Conservation (phyloP, 1,140 invertebrate species). For the Cardiocondyla obscurior region DNA sequence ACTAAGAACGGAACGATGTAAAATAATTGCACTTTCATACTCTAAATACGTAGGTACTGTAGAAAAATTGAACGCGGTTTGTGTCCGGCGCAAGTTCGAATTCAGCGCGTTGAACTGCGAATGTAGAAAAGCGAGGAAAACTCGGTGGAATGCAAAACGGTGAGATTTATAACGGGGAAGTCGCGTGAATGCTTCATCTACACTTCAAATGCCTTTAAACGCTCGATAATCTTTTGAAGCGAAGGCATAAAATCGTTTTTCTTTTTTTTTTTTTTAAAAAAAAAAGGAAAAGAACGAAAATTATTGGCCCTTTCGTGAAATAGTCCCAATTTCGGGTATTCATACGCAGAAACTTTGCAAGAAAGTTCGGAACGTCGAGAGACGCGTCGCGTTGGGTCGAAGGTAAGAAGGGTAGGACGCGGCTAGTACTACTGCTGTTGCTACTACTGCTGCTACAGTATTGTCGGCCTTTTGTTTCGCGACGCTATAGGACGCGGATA, state of each 20-base stretch:
- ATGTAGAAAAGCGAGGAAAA: not conserved
- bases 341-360: constrained; percentile 16
- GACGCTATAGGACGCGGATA: constrained; percentile 71
- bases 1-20: not conserved
- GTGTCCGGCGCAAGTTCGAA: not conserved
- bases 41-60: too few species aligned
- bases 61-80: not conserved
- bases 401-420: constrained; percentile 44
- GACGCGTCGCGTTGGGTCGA: constrained; percentile 20
- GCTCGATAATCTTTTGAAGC: not conserved
- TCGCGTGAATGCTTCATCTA: not conserved
- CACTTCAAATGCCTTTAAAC: not conserved
- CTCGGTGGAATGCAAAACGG: not conserved
- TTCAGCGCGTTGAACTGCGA: not conserved
- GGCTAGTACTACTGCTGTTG: constrained; percentile 3
- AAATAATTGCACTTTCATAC: not conserved
- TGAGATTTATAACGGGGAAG: not conserved
- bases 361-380: constrained; percentile 19
- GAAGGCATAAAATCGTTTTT: too few species aligned
- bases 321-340: constrained; percentile 14
- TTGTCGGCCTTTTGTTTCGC: constrained; percentile 74
- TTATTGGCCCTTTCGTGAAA: not conserved
- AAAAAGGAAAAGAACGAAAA: not conserved
- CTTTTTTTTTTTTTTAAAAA: constrained; percentile 14
- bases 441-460: constrained; percentile 37